Base-by-base conservation (phyloP, 2,888 invertebrate genomes). In the Polyploca ridens region DNA sequence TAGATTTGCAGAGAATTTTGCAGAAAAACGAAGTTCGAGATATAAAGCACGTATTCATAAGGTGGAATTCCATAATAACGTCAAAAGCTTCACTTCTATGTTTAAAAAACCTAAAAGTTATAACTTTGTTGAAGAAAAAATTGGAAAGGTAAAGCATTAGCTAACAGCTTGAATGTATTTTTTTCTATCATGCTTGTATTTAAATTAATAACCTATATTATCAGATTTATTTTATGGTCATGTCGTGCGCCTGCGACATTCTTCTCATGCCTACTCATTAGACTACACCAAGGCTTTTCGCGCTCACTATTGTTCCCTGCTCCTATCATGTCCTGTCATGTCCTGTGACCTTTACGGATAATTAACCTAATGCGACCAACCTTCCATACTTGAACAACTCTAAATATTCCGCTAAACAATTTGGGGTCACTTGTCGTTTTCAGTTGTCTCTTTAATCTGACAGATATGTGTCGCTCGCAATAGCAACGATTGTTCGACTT, bases 211-310 rank as follows among this genome's bases (percentile, higher is more conserved):
- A 38, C 38, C 13, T 13, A 41, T 4, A 41, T 3, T 13, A 11
- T 41, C 10, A 62, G 19, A 44, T 76, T 78, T 74, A 78, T 70
- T 72, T 68, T 70, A 70, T 67, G 70, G 65, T 16, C 73, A 74
- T 72, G 80, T 83, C 90, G 89, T 90, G 90, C 82, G 81, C 64
- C 73, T 74, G 71, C 73, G 72, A 74, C 89, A 90, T 90, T 90
- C 89, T 83, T 74, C 74, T 72, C 80, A 76, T 75, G 75, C 72
- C 74, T 73, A 70, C 74, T 77, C 80, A 81, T 81, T 79, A 76
- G 71, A 68, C 70, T 54, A 10, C 68, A 73, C 70, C 77, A 85
- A 84, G 85, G 85, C 79, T 80, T 41, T 16, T 79, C 69, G 75
- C 82, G 70, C 75, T 82, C 78, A 78, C 81, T 71, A 81, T 81